Percentiles rank a stretch among this genome's conserved stretches.
These are phyloP conservation scores for Micromesistius poutassou DNA, from an alignment of 2,797 vertebrate genomes.

Conservation along the genomic window DNA sequence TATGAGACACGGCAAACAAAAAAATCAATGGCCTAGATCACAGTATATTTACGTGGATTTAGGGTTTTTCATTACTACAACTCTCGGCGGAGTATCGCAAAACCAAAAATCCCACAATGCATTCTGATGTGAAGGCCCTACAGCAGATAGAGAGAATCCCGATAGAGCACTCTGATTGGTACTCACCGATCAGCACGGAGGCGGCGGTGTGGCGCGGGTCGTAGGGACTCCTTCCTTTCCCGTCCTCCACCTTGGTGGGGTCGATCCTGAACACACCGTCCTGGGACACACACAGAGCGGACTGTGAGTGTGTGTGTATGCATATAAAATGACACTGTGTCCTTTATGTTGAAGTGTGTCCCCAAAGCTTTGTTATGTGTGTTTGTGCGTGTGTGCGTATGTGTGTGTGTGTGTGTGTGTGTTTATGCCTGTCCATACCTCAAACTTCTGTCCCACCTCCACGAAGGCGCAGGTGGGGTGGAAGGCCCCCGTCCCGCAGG, in stretches of 20 bases:
- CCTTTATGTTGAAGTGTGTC: neutral
- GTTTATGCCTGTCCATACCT: constrained; percentile 74
- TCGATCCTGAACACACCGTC: constrained; percentile 86
- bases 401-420: constrained; percentile 2
- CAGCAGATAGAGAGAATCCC: neutral
- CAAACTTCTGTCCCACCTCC: constrained; percentile 84
- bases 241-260: constrained; percentile 77
- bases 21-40: no score
- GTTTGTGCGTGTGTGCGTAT: neutral
- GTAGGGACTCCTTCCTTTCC: constrained; percentile 95
- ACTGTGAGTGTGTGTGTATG: neutral
- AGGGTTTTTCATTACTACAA: no score
- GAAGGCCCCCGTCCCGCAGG: constrained; percentile 94
- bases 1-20: no score
- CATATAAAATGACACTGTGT: no score
- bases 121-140: no score
- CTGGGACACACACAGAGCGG: constrained; percentile 56
- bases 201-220: constrained; percentile 86
- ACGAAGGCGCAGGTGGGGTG: constrained; percentile 90
- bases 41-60: no score
- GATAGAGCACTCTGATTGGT: neutral
- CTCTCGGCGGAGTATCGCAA: no score
- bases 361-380: neutral
- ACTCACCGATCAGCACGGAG: constrained; percentile 87
- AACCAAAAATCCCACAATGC: no score